Evolutionary conservation across 2,113 vertebrate species (phyloP).

Genomic region (Taxidea taxus): DNA sequence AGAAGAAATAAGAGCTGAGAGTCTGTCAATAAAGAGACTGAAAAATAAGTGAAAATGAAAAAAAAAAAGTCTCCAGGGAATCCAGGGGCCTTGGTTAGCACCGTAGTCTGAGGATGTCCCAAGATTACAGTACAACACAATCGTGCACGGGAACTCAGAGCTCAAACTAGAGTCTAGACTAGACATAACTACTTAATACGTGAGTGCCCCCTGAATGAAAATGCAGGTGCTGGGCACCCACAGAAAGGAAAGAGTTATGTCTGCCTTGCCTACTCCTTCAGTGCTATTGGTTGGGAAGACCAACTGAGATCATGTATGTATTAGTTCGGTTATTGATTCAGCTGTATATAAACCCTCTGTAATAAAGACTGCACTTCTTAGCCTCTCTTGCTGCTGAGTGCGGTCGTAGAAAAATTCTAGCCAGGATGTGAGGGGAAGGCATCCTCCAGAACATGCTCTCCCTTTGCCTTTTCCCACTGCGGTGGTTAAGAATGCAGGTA

Average conservation of each 20-base stretch:
- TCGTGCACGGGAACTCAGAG: neutral
- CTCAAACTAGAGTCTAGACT: neutral
- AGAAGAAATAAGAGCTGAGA: neutral
- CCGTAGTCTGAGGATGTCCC: fast-evolving
- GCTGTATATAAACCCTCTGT: neutral
- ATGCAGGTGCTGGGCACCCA: neutral
- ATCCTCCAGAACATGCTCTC: neutral
- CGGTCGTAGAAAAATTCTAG: neutral
- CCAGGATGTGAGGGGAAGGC: neutral
- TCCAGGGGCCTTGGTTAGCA: neutral
- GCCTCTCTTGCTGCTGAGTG: neutral
- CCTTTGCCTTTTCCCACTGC: neutral
- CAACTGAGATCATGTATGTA: neutral
- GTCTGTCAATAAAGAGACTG: neutral
- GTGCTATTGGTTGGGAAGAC: neutral
- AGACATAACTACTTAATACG: neutral
- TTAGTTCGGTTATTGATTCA: neutral
- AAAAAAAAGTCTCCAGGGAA: neutral
- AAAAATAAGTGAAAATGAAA: neutral
- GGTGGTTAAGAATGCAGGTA: neutral
- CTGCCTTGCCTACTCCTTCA: neutral
- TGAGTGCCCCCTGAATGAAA: neutral
- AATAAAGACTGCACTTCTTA: neutral
- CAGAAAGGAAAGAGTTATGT: neutral
- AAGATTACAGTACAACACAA: neutral